Conservation (phyloP, 1,140 invertebrate genomes). For the Drosophila orosa region DNA sequence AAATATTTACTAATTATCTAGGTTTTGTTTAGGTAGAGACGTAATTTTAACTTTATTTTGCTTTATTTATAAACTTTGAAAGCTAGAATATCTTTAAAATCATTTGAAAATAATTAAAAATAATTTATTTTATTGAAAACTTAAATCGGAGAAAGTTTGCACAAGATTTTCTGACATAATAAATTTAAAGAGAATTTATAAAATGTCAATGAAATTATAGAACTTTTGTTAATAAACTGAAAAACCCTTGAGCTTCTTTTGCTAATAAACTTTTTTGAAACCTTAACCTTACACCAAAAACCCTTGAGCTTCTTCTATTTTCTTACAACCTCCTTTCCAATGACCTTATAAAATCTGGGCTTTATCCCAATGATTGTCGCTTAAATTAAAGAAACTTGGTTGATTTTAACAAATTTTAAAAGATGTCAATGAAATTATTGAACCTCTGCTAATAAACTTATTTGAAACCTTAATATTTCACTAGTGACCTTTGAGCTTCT, state of each 20-base stretch:
- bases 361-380: slow-evolving; percentile 3
- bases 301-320: background rate
- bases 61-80: background rate
- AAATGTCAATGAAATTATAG: too few species aligned
- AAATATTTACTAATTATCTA: background rate
- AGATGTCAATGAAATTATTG: background rate
- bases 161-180: background rate
- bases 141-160: background rate
- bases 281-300: too few species aligned
- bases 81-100: background rate
- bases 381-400: too few species aligned
- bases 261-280: background rate
- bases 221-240: too few species aligned
- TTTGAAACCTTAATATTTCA: too few species aligned
- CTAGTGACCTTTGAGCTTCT: too few species aligned
- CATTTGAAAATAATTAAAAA: background rate
- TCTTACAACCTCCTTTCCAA: background rate
- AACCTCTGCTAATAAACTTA: background rate
- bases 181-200: too few species aligned
- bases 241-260: background rate
- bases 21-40: background rate
- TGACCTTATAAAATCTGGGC: background rate
- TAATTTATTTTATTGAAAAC: background rate
- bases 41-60: background rate
- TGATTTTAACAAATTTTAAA: background rate